Conservation (phyloP, 2,888 invertebrate genomes). For the Dynastes grantii region DNA sequence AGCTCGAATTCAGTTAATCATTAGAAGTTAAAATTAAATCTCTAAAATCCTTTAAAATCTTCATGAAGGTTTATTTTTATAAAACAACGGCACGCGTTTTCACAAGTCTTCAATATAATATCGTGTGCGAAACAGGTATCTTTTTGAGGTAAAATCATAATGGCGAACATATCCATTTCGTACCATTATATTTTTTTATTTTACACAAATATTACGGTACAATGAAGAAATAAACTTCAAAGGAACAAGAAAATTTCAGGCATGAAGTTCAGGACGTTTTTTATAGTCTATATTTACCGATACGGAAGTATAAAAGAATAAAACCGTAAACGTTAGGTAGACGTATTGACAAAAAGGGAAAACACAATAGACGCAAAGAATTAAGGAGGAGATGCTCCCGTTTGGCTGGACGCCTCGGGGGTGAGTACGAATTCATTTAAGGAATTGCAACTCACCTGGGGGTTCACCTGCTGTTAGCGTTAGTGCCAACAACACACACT, state of each 20-base stretch:
- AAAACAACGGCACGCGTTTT: too few relatives aligned
- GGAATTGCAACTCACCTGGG: conserved; percentile 57
- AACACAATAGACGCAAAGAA: conserved; percentile 31
- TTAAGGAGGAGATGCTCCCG: conserved; percentile 32
- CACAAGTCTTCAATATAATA: too few relatives aligned
- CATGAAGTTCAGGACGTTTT: conserved; percentile 1
- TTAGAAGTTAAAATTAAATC: too few relatives aligned
- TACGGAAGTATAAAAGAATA: conserved; percentile 22
- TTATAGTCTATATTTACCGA: conserved; percentile 27
- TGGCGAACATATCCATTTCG: too few relatives aligned
- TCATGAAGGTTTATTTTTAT: too few relatives aligned
- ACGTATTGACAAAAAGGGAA: conserved; percentile 25
- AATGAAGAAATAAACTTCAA: too few relatives aligned
- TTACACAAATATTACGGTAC: too few relatives aligned
- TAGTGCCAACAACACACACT: conserved; percentile 33
- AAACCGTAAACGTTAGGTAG: conserved; percentile 22
- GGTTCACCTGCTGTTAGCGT: conserved; percentile 48
- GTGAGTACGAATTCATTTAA: conserved; percentile 57
- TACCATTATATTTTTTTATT: too few relatives aligned
- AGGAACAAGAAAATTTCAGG: not conserved
- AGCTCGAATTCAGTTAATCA: too few relatives aligned
- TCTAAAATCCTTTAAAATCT: too few relatives aligned
- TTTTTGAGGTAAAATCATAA: too few relatives aligned
- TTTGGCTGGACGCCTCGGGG: conserved; percentile 38
- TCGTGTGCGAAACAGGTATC: too few relatives aligned